These are phyloP conservation scores for Borostomias antarcticus DNA, from an alignment of 2,797 vertebrate genomes.

Conservation along the genomic window DNA sequence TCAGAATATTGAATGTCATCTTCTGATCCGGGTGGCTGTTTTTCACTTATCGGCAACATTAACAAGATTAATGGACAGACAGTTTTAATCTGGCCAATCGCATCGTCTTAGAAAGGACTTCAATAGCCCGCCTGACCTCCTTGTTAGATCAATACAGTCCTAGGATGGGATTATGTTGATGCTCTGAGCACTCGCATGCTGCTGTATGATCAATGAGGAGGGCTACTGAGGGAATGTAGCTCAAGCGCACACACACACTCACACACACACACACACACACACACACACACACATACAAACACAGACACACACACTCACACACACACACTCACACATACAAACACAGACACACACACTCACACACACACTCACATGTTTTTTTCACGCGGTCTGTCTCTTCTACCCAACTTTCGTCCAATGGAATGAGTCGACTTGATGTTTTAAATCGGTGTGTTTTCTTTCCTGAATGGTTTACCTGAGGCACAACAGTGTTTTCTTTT, in stretches of 20 bases:
- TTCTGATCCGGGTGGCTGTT: no score
- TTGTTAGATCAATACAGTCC: slow-evolving; percentile 68
- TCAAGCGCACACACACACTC: slow-evolving; percentile 4
- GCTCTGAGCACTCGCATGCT: slow-evolving; percentile 11
- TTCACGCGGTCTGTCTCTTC: slow-evolving; percentile 42
- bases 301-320: no score
- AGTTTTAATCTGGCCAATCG: slow-evolving; percentile 70
- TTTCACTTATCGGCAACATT: no score
- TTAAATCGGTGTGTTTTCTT: slow-evolving; percentile 18
- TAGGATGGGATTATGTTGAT: slow-evolving; percentile 61
- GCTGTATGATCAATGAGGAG: slow-evolving; percentile 26
- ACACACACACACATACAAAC: not conserved
- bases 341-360: slow-evolving; percentile 34
- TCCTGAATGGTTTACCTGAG: not conserved
- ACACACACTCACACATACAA: no score
- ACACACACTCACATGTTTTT: slow-evolving; percentile 1
- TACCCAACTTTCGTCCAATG: slow-evolving; percentile 46
- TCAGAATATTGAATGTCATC: no score
- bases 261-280: not conserved
- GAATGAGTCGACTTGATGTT: slow-evolving; percentile 33
- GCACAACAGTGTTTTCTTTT: slow-evolving; percentile 12
- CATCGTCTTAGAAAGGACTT: slow-evolving; percentile 69
- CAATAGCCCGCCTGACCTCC: slow-evolving; percentile 69
- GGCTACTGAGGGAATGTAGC: not conserved
- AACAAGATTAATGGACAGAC: slow-evolving; percentile 65